phyloP scores from a whole-genome alignment of 2,113 vertebrate genomes.

The Eonycteris spelaea region DNA sequence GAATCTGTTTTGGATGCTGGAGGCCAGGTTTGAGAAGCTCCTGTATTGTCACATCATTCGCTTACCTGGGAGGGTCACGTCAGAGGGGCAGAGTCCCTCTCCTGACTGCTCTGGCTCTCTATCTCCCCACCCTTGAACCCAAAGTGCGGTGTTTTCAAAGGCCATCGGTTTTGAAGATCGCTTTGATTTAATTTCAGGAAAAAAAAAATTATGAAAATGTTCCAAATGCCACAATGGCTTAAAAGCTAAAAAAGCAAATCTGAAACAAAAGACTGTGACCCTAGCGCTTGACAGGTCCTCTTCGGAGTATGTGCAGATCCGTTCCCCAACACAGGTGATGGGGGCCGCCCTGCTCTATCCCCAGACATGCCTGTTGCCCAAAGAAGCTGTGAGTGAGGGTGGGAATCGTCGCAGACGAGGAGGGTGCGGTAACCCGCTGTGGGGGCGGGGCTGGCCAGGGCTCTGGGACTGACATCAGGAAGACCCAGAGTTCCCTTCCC shows the following conservation, averaged over 20 bases:
- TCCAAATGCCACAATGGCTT: background rate
- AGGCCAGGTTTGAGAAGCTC: background rate
- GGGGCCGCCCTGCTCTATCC: background rate
- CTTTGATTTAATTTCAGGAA: slow-evolving; percentile 31
- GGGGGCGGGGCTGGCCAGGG: background rate
- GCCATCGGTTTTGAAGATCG: slow-evolving; percentile 13
- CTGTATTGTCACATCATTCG: background rate
- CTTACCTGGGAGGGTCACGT: background rate
- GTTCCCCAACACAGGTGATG: accelerated
- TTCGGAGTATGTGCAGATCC: background rate
- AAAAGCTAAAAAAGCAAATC: background rate
- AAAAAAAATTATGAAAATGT: background rate
- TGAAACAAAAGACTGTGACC: background rate
- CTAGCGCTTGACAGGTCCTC: background rate
- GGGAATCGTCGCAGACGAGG: background rate
- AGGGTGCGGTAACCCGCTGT: background rate
- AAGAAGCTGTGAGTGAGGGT: background rate
- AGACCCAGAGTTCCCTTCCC: background rate
- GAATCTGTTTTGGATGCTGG: background rate
- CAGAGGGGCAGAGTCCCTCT: background rate
- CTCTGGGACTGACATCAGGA: background rate
- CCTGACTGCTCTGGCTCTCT: background rate
- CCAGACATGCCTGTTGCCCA: background rate
- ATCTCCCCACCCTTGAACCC: background rate
- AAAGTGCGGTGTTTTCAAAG: background rate